Evolutionary conservation across 2,113 vertebrate genomes (phyloP), one percentile per base, ranked within the genome.

Genomic region (Beaufortia kweichowensis): DNA sequence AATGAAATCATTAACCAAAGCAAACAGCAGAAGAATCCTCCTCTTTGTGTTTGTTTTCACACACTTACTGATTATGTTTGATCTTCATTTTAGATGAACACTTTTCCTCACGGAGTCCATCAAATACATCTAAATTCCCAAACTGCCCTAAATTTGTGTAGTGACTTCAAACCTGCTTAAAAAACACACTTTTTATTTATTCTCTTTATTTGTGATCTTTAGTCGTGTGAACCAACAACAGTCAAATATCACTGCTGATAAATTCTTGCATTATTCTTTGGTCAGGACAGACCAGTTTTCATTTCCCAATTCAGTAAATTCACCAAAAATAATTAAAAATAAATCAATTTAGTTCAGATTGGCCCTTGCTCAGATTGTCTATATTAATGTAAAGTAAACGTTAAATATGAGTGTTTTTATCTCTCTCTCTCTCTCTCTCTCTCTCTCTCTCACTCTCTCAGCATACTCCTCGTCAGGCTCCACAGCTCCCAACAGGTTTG

Each of bases 401-500:
- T 11, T 10, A 39, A 39, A 39, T 39, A 39, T 10, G 6, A 6
- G 17, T 15, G 17, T 48, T 5, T 76, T 46, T 76, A 15, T 75
- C 28, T 55, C 70, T 63, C 61, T 67, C 41, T 35, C 57, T 39
- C 35, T 43, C 28, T 80, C 28, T 35, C 39, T 67, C 14, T 77
- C 4, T 77, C 24, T 68, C 31, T 66, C 23, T 78, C 28, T 78
- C 68, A 65, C 64, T 62, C 56, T 67, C 33, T 9, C 88, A 97
- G 96, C 96, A 95, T 95, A 96, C 94, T 90, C 95, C 95, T 90
- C 96, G 94, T 89, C 96, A 95, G 94, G 94, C 94, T 84, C 95
- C 94, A 88, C 95, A 95, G 91, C 95, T 95, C 91, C 96, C 94
- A 96, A 96, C 96, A 95, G 96, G 94, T 96, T 97, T 96, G 96